Evolutionary conservation across 2,113 vertebrate species (phyloP), one percentile per base, ranked within the genome.

Genomic region (Edolisoma coerulescens): DNA sequence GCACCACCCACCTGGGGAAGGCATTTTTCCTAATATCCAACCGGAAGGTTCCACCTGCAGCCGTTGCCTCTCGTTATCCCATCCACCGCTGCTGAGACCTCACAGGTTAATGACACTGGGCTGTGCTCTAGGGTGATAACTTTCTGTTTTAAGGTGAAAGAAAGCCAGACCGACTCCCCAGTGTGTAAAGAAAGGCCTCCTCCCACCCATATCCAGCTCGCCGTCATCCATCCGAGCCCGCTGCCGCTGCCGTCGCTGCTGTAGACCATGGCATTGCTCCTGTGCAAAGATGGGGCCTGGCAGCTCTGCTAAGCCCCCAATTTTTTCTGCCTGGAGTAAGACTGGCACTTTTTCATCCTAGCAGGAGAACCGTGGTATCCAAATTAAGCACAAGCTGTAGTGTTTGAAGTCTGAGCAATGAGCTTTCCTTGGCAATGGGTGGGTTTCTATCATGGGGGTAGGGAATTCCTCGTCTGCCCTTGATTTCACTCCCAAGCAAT

Each of bases 321-420:
- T 54, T 90, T 61, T 57, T n/a, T 80, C 85, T 83, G 83, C 81
- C 68, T 87, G 74, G 57, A 60, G 60, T 75, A 71, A 95, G 84
- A 87, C 89, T 89, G 73, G n/a, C 87, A 81, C 84, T 75, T 94
- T 67, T 91, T 87, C 80, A 26, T 87, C 73, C 32, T 35, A 84
- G 64, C 73, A 89, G 56, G 82, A 93, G 89, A 95, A 54, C 77
- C 2, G 5, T 47, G 56, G 52, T 77, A 87, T 95, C 83, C 84
- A 91, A 94, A 92, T 84, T 78, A 94, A 92, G 81, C 57, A 81
- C 89, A 92, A 95, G 74, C 83, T 92, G 53, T 44, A 81, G 86
- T 42, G 56, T 80, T 84, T 94, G 50, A 84, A 91, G 77, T 28
- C 86, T 95, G 89, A 95, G 91, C 80, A 75, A 74, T 63, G 84